Evolutionary conservation across 2,797 vertebrate species (phyloP).

Genomic region (Chrysocyon brachyurus): DNA sequence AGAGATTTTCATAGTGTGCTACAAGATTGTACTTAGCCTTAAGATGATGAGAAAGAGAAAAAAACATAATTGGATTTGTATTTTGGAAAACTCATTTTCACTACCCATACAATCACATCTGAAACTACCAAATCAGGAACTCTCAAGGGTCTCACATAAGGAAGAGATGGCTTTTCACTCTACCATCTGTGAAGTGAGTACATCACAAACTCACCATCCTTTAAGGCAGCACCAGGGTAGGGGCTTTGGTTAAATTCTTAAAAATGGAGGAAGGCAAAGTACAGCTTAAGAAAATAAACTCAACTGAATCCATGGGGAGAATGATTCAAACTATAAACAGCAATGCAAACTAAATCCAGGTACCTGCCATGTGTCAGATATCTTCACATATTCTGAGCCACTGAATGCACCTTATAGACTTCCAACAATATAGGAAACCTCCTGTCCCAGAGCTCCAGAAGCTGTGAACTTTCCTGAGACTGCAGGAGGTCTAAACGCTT

Average conservation of each 20-base stretch:
- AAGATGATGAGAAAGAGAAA: background rate
- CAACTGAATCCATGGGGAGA: background rate
- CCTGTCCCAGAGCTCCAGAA: background rate
- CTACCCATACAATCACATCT: background rate
- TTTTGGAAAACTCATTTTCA: constrained; percentile 7
- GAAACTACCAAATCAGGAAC: background rate
- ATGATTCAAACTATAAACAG: background rate
- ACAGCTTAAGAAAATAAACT: background rate
- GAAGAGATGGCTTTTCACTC: background rate
- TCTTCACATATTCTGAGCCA: background rate
- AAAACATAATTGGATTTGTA: background rate
- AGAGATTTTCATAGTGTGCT: background rate
- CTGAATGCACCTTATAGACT: background rate
- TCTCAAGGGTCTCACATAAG: background rate
- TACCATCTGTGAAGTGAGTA: background rate
- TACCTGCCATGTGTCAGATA: accelerated
- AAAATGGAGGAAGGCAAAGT: background rate
- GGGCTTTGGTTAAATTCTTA: background rate
- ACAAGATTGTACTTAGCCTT: background rate
- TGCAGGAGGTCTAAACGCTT: accelerated
- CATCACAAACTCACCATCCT: background rate
- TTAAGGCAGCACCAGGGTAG: too few relatives aligned
- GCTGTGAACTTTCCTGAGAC: background rate
- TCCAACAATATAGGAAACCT: accelerated
- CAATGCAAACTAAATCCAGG: background rate